phyloP scores from a whole-genome alignment of 1,140 invertebrate species.

The Trialeurodes vaporariorum region DNA sequence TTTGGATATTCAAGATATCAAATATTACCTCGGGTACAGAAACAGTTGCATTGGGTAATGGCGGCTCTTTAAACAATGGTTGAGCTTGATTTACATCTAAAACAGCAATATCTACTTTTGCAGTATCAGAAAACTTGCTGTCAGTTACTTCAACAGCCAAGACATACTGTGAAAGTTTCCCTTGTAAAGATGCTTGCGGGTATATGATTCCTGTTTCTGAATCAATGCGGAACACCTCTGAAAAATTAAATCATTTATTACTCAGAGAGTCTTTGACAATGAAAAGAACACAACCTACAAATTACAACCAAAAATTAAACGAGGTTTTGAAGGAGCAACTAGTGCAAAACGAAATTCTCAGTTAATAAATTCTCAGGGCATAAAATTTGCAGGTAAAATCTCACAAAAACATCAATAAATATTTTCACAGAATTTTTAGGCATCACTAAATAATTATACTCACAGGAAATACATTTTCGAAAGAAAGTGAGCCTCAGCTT shows the following conservation, averaged over 20 bases:
- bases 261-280: neutral
- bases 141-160: slow-evolving; percentile 63
- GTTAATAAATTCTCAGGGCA: neutral
- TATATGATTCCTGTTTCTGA: slow-evolving; percentile 61
- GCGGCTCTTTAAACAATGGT: slow-evolving; percentile 67
- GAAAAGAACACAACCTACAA: neutral
- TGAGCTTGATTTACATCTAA: slow-evolving; percentile 73
- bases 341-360: neutral
- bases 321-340: slow-evolving; percentile 1
- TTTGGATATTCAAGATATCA: neutral
- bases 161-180: slow-evolving; percentile 47
- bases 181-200: slow-evolving; percentile 53
- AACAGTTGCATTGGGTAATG: slow-evolving; percentile 55
- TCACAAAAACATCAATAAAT: too few species aligned
- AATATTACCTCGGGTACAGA: slow-evolving; percentile 61
- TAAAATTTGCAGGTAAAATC: too few species aligned
- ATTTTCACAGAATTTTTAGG: too few species aligned
- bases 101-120: slow-evolving; percentile 62
- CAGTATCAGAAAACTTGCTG: slow-evolving; percentile 50
- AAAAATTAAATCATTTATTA: slow-evolving; percentile 17
- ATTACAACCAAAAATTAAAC: neutral
- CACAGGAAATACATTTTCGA: too few species aligned
- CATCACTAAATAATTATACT: too few species aligned
- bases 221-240: slow-evolving; percentile 60
- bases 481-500: too few species aligned